phyloP scores from a whole-genome alignment of 2,797 vertebrate species.

The Sebastolobus alascanus region DNA sequence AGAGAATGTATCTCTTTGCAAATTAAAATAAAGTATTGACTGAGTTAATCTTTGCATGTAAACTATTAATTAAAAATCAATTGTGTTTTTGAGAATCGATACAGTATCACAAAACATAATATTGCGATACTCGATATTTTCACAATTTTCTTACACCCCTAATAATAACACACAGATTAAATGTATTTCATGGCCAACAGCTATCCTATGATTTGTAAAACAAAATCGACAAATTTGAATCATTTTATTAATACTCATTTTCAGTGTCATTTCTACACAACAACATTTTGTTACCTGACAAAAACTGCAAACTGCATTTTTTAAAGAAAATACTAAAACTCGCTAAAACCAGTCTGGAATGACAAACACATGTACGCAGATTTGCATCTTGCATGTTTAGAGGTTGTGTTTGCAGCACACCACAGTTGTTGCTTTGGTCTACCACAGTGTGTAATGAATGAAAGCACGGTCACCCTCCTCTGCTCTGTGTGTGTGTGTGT shows the following conservation, averaged over 20 bases:
- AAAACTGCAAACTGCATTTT: background rate
- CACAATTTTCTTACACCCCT: too few species aligned
- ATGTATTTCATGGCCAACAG: background rate
- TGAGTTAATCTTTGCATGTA: too few species aligned
- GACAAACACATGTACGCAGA: background rate
- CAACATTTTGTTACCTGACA: background rate
- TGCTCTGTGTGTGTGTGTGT: conserved; percentile 11
- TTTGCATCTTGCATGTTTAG: conserved; percentile 14
- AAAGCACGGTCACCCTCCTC: conserved; percentile 24
- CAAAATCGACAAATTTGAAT: background rate
- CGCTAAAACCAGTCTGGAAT: background rate
- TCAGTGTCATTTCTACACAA: background rate
- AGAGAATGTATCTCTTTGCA: too few species aligned
- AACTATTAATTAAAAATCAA: too few species aligned
- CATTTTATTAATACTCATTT: background rate
- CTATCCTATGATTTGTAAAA: background rate
- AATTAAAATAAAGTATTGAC: too few species aligned
- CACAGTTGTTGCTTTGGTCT: conserved; percentile 5
- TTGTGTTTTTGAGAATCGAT: too few species aligned
- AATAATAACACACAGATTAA: background rate
- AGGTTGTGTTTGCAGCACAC: conserved; percentile 2
- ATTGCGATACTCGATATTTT: too few species aligned
- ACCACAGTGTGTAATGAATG: conserved; percentile 30
- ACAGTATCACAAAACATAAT: too few species aligned
- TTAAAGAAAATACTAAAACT: background rate